Evolutionary conservation across 2,797 vertebrate species (phyloP).

Genomic region (Macrochelys suwanniensis): DNA sequence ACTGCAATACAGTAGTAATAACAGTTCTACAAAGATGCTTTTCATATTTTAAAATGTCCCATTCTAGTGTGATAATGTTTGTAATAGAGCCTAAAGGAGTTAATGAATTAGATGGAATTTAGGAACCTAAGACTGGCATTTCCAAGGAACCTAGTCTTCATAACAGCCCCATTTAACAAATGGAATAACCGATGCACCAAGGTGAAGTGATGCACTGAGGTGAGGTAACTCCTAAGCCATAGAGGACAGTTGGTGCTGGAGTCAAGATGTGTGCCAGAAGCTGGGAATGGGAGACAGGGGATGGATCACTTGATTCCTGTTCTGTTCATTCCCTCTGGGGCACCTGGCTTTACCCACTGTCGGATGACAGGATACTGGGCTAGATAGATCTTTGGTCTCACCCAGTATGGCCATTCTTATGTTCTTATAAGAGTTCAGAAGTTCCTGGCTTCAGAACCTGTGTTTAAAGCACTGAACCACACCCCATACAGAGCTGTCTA

Average conservation of each 20-base stretch:
- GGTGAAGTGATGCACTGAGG: neutral
- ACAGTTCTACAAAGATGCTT: neutral
- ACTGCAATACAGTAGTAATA: neutral
- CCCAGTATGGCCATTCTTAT: no score
- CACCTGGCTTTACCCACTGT: no score
- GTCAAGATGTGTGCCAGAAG: neutral
- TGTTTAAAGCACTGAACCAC: neutral
- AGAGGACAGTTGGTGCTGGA: neutral
- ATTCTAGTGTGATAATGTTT: neutral
- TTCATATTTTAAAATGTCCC: neutral
- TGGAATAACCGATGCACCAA: neutral
- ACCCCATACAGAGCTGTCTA: fast-evolving
- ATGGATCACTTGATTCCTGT: no score
- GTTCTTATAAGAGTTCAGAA: neutral
- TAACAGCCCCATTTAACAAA: neutral
- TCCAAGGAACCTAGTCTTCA: neutral
- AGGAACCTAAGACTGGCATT: neutral
- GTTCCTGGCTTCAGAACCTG: neutral
- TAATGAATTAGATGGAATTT: neutral
- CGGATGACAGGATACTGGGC: no score
- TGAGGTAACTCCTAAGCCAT: neutral
- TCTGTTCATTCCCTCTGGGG: no score
- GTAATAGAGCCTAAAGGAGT: constrained; percentile 23
- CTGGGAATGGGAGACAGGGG: no score
- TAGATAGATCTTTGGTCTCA: no score